A percentile compares a stretch with the other conserved stretches of the same genome.
phyloP scores from a whole-genome alignment of 2,113 vertebrate species.

The Cygnus atratus region DNA sequence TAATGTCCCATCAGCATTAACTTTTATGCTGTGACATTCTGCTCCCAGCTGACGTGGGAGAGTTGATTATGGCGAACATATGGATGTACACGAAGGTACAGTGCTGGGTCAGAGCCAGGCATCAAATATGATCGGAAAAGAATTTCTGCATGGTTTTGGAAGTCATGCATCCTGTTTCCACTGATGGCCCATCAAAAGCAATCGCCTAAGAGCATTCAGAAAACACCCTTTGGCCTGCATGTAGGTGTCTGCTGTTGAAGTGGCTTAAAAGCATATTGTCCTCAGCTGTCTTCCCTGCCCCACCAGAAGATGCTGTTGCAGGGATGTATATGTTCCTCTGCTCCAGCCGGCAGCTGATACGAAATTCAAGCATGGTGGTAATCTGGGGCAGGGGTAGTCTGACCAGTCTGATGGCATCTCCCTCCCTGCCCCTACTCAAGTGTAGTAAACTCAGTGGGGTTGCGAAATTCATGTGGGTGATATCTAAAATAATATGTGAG shows the following conservation, averaged over 20 bases:
- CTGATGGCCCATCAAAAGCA: background rate
- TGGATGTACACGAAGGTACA: background rate
- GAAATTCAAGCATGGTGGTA: background rate
- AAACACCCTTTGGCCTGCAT: background rate
- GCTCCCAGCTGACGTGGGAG: background rate
- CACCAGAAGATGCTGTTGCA: rapidly evolving
- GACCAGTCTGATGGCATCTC: background rate
- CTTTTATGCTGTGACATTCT: background rate
- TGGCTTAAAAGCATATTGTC: background rate
- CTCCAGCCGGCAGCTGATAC: background rate
- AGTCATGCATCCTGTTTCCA: background rate
- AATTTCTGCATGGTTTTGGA: background rate
- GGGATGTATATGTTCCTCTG: rapidly evolving
- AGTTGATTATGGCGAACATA: background rate
- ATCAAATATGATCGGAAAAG: background rate
- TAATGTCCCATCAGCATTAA: background rate
- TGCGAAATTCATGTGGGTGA: background rate
- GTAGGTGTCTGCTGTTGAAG: background rate
- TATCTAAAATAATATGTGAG: background rate
- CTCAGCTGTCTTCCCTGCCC: background rate
- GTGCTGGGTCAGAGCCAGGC: background rate
- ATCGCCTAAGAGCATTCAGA: background rate
- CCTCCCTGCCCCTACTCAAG: background rate
- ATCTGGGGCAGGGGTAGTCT: rapidly evolving
- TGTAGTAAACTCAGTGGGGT: rapidly evolving